These are phyloP conservation scores for Hyppa rectilinea DNA, from an alignment of 2,888 invertebrate genomes.

Conservation along the genomic window DNA sequence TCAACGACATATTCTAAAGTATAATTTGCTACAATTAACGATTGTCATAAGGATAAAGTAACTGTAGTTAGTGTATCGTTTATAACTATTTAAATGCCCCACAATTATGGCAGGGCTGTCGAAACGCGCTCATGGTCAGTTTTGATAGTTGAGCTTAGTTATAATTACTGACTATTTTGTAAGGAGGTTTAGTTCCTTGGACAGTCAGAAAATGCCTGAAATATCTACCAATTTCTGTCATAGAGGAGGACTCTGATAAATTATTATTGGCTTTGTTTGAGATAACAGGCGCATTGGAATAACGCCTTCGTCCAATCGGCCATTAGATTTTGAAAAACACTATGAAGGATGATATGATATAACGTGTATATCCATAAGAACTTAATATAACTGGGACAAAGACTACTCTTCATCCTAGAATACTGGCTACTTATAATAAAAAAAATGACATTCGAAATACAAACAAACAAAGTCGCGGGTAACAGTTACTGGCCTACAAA, in stretches of 20 bases:
- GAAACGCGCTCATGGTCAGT: neutral
- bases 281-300: neutral
- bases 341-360: no score
- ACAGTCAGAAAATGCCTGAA: fast-evolving
- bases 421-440: no score
- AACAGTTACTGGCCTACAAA: neutral
- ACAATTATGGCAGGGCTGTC: conserved; percentile 59
- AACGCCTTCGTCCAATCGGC: no score
- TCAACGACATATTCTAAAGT: conserved; percentile 33
- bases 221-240: neutral
- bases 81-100: conserved; percentile 58
- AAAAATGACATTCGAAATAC: no score
- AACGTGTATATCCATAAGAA: no score
- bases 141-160: neutral
- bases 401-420: no score
- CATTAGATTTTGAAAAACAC: neutral
- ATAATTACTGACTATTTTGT: neutral
- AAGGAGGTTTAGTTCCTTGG: neutral
- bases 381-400: no score
- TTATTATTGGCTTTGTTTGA: neutral
- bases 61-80: conserved; percentile 55
- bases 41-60: conserved; percentile 65
- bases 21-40: conserved; percentile 60
- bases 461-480: no score
- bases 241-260: neutral